These are phyloP conservation scores for Sitta carolinensis DNA, from an alignment of 2,797 vertebrate genomes.

Conservation along the genomic window DNA sequence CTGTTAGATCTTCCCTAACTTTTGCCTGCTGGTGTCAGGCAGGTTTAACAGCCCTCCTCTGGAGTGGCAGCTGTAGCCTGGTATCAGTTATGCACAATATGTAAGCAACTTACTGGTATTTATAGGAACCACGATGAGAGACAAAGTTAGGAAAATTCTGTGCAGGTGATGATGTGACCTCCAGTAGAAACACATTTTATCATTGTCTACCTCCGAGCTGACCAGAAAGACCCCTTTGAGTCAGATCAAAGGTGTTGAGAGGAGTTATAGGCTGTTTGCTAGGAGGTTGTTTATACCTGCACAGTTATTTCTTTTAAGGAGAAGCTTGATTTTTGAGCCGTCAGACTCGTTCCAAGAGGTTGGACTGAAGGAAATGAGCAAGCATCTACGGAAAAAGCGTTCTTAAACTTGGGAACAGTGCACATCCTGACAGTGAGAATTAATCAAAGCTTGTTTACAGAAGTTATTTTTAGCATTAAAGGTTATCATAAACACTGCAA, in stretches of 20 bases:
- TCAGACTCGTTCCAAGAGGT: conserved; percentile 43
- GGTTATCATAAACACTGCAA: conserved; percentile 65
- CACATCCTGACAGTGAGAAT: conserved; percentile 81
- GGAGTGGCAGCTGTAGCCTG: background rate
- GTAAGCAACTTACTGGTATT: background rate
- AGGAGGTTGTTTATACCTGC: conserved; percentile 34
- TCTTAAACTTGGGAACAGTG: conserved; percentile 70
- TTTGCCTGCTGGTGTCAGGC: background rate
- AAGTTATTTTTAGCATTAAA: conserved; percentile 80
- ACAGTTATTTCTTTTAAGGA: conserved; percentile 6
- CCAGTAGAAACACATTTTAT: background rate
- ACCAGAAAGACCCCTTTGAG: background rate
- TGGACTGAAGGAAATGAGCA: conserved; percentile 75
- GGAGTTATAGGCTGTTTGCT: background rate
- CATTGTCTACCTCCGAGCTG: background rate
- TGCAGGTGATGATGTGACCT: background rate
- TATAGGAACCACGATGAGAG: background rate
- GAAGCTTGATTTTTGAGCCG: conserved; percentile 34
- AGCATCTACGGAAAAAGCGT: conserved; percentile 77
- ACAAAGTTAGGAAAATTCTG: background rate
- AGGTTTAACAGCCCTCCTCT: background rate
- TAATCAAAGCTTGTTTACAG: conserved; percentile 81
- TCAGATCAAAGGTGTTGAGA: conserved; percentile 16
- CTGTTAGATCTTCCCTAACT: background rate
- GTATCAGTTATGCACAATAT: background rate